Evolutionary conservation across 2,113 vertebrate species (phyloP).

Genomic region (Dasyprocta punctata): DNA sequence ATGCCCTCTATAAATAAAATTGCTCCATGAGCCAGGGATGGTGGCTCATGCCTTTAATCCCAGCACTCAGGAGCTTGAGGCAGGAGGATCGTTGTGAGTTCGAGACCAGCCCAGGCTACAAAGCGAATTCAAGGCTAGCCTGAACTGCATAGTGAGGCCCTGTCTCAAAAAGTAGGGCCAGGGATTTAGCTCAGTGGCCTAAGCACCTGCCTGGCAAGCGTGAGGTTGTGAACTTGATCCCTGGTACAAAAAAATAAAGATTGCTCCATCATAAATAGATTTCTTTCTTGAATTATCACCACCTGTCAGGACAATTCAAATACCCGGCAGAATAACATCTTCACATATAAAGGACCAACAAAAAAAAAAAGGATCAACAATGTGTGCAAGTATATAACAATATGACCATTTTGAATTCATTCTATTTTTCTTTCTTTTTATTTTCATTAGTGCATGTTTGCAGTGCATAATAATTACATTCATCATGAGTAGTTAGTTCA

Average conservation of each 20-base stretch:
- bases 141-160: too few species aligned
- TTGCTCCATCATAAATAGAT: not conserved
- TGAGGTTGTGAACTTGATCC: too few species aligned
- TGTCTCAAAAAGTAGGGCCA: too few species aligned
- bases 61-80: too few species aligned
- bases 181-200: too few species aligned
- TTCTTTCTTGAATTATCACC: constrained; percentile 20
- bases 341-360: not conserved
- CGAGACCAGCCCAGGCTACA: too few species aligned
- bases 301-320: constrained; percentile 10
- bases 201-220: too few species aligned
- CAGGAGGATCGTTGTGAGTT: too few species aligned
- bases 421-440: not conserved
- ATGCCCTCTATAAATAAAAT: constrained; percentile 35
- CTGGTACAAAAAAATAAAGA: too few species aligned
- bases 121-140: too few species aligned
- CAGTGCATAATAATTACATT: not conserved
- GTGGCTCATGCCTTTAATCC: too few species aligned
- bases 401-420: not conserved
- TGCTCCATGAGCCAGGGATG: too few species aligned
- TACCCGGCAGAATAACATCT: not conserved
- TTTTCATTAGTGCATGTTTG: not conserved
- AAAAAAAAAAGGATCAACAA: not conserved
- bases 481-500: not conserved
- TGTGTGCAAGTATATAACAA: not conserved